Evolutionary conservation across 2,113 vertebrate genomes (phyloP).

Genomic region (Campylomormyrus numenius): DNA sequence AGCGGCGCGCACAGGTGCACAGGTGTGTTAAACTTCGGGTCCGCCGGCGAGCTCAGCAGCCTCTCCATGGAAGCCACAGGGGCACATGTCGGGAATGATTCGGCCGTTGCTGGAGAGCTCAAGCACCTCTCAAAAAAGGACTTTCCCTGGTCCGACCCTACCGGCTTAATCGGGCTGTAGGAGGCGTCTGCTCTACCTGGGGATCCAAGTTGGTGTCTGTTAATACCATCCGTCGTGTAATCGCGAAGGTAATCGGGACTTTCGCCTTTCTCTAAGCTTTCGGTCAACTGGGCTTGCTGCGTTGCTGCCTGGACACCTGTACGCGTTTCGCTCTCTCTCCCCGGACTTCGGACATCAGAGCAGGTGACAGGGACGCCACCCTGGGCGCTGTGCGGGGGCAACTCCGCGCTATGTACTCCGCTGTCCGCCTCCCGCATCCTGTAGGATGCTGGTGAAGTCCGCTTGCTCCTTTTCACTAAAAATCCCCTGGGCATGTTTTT

Average conservation of each 20-base stretch:
- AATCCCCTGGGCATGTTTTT: conserved; percentile 83
- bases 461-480: conserved; percentile 80
- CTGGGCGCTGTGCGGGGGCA: conserved; percentile 12
- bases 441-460: conserved; percentile 65
- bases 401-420: conserved; percentile 20
- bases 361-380: conserved; percentile 16
- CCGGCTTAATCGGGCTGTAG: conserved; percentile 70
- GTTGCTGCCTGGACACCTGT: conserved; percentile 44
- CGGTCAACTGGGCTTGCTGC: conserved; percentile 48
- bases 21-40: conserved; percentile 44
- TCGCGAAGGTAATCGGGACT: conserved; percentile 28
- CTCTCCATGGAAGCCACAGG: conserved; percentile 59
- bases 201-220: conserved; percentile 55
- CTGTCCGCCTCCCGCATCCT: conserved; percentile 52
- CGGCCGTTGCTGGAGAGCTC: conserved; percentile 65
- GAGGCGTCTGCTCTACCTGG: conserved; percentile 43
- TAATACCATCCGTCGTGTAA: conserved; percentile 43
- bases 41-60: conserved; percentile 42
- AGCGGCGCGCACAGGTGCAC: conserved; percentile 28
- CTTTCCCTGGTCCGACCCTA: conserved; percentile 59
- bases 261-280: conserved; percentile 42
- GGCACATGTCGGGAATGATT: conserved; percentile 69
- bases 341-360: conserved; percentile 21
- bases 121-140: conserved; percentile 63
- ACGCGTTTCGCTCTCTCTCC: conserved; percentile 42